Evolutionary conservation across 2,888 invertebrate species (phyloP).

Genomic region (Drosophila melanocephala): DNA sequence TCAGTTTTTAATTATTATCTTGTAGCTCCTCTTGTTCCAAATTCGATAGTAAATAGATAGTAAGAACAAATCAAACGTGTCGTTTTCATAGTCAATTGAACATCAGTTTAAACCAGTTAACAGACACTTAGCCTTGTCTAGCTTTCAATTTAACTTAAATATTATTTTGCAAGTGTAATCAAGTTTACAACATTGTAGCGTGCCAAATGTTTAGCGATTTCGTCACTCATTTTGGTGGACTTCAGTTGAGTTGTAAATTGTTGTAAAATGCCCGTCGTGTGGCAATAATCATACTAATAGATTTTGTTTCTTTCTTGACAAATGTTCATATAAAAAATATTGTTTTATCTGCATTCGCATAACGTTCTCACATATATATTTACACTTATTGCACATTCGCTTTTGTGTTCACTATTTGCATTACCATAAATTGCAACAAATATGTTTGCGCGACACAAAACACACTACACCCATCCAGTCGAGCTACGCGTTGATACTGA

Average conservation of each 20-base stretch:
- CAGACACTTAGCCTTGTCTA: constrained; percentile 29
- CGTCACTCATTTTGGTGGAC: constrained; percentile 38
- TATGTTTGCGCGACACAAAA: constrained; percentile 2
- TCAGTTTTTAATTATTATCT: constrained; percentile 8
- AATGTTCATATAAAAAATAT: not conserved
- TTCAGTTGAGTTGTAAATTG: not conserved
- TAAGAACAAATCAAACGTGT: constrained; percentile 16
- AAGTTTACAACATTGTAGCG: constrained; percentile 34
- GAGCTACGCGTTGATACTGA: constrained; percentile 54
- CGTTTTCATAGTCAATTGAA: constrained; percentile 18
- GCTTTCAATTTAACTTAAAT: constrained; percentile 12
- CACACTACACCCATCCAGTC: constrained; percentile 37
- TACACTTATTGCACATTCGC: constrained; percentile 27
- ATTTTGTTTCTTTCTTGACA: constrained; percentile 7
- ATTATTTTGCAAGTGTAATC: constrained; percentile 14
- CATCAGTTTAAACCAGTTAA: constrained; percentile 27
- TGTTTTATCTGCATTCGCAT: constrained; percentile 10
- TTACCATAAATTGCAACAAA: constrained; percentile 30
- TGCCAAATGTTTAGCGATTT: constrained; percentile 56
- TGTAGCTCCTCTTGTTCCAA: not conserved
- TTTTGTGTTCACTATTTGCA: constrained; percentile 29
- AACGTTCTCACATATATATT: constrained; percentile 21
- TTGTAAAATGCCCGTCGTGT: constrained; percentile 27
- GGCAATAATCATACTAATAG: constrained; percentile 29
- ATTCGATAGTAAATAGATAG: constrained; percentile 11